A percentile compares a stretch with the other conserved stretches of the same genome.
phyloP scores from a whole-genome alignment of 2,888 invertebrate genomes.

The Xiphydria camelus region DNA sequence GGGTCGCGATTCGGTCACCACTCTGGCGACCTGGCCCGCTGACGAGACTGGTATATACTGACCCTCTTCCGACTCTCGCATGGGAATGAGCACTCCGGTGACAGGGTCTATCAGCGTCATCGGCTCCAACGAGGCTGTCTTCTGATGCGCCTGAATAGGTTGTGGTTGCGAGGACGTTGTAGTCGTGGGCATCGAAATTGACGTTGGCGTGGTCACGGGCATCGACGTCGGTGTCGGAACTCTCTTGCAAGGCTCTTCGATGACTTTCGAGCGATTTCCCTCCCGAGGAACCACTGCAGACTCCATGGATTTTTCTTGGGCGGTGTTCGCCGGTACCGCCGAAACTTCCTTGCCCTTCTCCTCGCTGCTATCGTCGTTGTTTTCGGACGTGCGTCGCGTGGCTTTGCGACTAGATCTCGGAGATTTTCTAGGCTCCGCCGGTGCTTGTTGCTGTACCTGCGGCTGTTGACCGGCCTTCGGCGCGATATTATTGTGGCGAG shows the following conservation, averaged over 20 bases:
- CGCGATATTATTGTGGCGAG: slow-evolving; percentile 60
- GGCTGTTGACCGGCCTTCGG: slow-evolving; percentile 49
- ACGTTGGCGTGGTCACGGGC: too few relatives aligned
- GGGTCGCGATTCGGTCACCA: slow-evolving; percentile 20
- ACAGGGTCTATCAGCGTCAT: slow-evolving; percentile 74
- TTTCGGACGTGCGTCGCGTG: slow-evolving; percentile 68
- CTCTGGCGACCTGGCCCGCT: slow-evolving; percentile 29
- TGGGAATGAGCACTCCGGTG: slow-evolving; percentile 71
- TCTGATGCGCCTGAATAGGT: too few relatives aligned
- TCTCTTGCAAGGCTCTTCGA: slow-evolving; percentile 35
- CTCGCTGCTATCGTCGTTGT: slow-evolving; percentile 66
- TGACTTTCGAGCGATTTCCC: slow-evolving; percentile 23
- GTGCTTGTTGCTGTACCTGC: slow-evolving; percentile 15
- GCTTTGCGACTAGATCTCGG: slow-evolving; percentile 67
- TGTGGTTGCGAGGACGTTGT: too few relatives aligned
- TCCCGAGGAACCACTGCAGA: slow-evolving; percentile 12
- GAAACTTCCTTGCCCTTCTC: slow-evolving; percentile 57
- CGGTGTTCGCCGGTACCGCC: slow-evolving; percentile 1
- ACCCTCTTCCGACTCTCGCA: slow-evolving; percentile 73
- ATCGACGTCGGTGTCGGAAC: slow-evolving; percentile 44
- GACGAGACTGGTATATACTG: slow-evolving; percentile 66
- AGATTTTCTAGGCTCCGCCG: slow-evolving; percentile 62
- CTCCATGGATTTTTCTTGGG: slow-evolving; percentile 18
- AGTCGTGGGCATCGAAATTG: too few relatives aligned
- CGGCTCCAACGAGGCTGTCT: slow-evolving; percentile 60